Conservation (phyloP, 2,113 vertebrate species). For the Octodon degus region DNA sequence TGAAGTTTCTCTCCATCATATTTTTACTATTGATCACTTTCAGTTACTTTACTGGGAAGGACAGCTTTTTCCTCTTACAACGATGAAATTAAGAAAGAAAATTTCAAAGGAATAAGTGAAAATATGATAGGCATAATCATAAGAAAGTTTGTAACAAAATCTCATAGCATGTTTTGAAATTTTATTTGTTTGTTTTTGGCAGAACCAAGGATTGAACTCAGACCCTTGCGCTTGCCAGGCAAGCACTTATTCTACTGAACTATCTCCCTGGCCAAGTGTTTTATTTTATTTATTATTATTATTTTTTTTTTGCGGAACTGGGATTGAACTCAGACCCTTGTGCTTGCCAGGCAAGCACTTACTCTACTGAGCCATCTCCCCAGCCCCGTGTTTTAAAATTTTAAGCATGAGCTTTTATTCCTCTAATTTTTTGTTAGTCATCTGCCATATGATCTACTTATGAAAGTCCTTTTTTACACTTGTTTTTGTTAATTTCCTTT, state of each 20-base stretch:
- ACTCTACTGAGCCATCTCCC: no score
- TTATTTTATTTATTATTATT: no score
- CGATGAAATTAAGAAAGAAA: slow-evolving; percentile 5
- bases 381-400: not conserved
- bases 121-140: slow-evolving; percentile 24
- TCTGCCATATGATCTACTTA: not conserved
- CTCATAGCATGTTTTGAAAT: slow-evolving; percentile 49
- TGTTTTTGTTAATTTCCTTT: slow-evolving; percentile 57
- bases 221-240: no score
- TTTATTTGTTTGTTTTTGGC: no score
- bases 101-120: slow-evolving; percentile 60
- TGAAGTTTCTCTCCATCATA: slow-evolving; percentile 39
- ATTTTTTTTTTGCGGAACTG: no score
- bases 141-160: slow-evolving; percentile 43
- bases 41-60: slow-evolving; percentile 32
- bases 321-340: no score
- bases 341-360: no score
- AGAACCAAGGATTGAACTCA: no score
- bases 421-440: slow-evolving; percentile 39
- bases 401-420: slow-evolving; percentile 51
- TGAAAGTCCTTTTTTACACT: slow-evolving; percentile 36
- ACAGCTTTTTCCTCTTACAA: slow-evolving; percentile 43
- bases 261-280: no score
- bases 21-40: slow-evolving; percentile 64
- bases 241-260: no score